Evolutionary conservation across 2,888 invertebrate species (phyloP), one percentile per base, ranked within the genome.

Genomic region (Sinelater perroti): DNA sequence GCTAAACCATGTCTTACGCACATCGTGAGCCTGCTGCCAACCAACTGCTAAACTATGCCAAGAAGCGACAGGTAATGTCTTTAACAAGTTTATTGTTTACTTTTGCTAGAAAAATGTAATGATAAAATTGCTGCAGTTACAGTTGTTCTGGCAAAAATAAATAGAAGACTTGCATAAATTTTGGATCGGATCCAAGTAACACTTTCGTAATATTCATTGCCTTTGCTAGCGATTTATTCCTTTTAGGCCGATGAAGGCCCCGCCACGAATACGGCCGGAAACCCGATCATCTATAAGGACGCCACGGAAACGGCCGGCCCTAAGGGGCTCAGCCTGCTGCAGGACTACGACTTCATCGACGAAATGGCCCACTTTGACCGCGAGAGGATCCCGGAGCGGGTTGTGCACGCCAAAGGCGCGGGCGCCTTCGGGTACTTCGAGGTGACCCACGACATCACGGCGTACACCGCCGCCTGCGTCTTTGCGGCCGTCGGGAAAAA

Each of bases 331-430:
- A 80, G 90, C 26, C 82, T 97, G 1, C 76, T 96, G 6, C 93
- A 96, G 78, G 97, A 97, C 80, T 85, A 86, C 58, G 85, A 87
- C 61, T 87, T 87, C 62, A 71, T 93, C 5, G 93, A 93, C 75
- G 90, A 91, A 75, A 80, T 93, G 42, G 84, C 90, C 0, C 87
- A 95, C 69, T 97, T 97, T 75, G 88, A 89, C 74, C 83, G 95
- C 30, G 97, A 98, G 76, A 86, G 97, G 53, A 97, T 97, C 68
- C 97, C 97, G 0, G 97, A 97, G 77, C 85, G 97, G 65, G 96
- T 97, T 1, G 96, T 95, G 0, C 97, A 97, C 77, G 97, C 97
- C 0, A 97, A 97, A 78, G 97, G 97, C 61, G 94, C 91, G 20
- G 95, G 92, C 8, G 93, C 92, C 1, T 93, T 91, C 77, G 93